Conservation (phyloP, 2,113 vertebrate genomes). For the Oostethus manadensis region DNA sequence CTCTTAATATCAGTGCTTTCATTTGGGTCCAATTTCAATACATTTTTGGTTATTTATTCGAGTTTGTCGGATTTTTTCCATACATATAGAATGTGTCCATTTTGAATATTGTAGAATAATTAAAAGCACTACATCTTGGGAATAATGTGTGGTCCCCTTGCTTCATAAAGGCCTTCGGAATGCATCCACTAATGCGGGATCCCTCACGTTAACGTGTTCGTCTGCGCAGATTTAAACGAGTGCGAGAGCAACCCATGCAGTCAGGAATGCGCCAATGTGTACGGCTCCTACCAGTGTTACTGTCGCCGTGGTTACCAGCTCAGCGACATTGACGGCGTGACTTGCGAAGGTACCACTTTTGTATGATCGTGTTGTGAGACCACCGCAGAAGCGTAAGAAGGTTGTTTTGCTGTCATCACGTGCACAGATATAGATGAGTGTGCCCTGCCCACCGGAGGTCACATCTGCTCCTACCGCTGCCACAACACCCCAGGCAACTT, state of each 20-base stretch:
- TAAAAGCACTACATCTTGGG: no score
- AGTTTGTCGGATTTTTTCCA: no score
- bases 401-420: no score
- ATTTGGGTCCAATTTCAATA: not conserved
- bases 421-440: conserved; percentile 91
- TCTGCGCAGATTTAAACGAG: conserved; percentile 79
- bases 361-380: not conserved
- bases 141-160: no score
- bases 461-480: conserved; percentile 90
- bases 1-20: not conserved
- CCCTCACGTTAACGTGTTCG: not conserved
- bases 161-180: no score
- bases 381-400: not conserved
- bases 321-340: conserved; percentile 89
- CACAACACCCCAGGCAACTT: conserved; percentile 89
- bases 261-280: conserved; percentile 94
- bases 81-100: no score
- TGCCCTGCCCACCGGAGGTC: conserved; percentile 90
- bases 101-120: no score
- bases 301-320: conserved; percentile 95
- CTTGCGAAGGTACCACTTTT: conserved; percentile 82
- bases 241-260: conserved; percentile 87
- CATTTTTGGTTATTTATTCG: not conserved
- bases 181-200: not conserved
- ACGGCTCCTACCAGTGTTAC: conserved; percentile 96